Conservation (phyloP, 1,140 invertebrate species). For the Wasmannia auropunctata region DNA sequence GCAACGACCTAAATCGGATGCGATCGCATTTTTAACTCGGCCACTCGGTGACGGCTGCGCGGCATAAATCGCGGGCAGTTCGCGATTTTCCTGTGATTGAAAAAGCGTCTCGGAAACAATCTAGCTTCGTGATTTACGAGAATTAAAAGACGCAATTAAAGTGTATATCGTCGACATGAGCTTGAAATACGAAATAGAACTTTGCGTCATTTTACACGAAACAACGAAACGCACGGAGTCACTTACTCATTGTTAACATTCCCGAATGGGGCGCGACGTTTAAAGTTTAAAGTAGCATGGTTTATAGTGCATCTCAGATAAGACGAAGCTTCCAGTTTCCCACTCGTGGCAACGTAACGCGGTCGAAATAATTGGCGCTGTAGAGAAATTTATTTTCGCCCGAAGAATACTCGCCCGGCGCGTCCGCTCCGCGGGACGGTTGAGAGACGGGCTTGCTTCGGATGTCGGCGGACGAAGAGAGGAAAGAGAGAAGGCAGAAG, state of each 20-base stretch:
- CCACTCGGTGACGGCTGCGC: too few species aligned
- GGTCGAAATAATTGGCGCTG: constrained; percentile 21
- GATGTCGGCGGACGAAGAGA: background rate
- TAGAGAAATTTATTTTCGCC: constrained; percentile 12
- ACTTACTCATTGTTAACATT: constrained; percentile 9
- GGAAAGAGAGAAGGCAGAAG: background rate
- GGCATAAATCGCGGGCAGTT: background rate
- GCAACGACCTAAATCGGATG: background rate
- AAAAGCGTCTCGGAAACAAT: background rate
- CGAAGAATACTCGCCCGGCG: background rate
- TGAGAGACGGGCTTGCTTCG: background rate
- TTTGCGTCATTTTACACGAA: background rate
- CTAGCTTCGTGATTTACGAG: background rate
- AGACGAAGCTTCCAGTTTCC: background rate
- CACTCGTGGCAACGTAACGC: background rate
- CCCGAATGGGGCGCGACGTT: background rate
- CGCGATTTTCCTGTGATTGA: too few species aligned
- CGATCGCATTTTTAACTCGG: background rate
- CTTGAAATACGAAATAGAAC: background rate
- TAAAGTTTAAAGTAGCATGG: constrained; percentile 4
- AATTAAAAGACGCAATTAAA: background rate
- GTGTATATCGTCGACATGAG: background rate
- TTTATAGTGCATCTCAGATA: background rate
- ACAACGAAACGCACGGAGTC: background rate
- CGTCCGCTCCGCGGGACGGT: background rate